Percentiles rank a stretch among this genome's conserved stretches.
phyloP scores from a whole-genome alignment of 2,888 invertebrate genomes.

The Drosophila maculinotata region DNA sequence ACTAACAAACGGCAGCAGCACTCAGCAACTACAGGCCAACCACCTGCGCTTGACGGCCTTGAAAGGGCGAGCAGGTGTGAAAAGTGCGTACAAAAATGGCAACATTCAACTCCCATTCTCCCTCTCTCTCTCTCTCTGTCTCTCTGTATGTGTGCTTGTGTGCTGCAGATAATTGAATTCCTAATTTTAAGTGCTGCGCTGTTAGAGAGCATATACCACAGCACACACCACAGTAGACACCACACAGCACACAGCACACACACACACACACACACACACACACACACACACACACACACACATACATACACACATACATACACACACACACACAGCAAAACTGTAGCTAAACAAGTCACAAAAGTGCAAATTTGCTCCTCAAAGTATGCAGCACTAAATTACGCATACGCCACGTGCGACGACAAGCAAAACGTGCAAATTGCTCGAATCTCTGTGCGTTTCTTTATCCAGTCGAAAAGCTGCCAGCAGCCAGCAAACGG shows the following conservation, averaged over 20 bases:
- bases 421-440: conserved; percentile 71
- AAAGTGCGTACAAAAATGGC: conserved; percentile 74
- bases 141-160: conserved; percentile 22
- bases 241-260: conserved; percentile 3
- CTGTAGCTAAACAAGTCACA: conserved; percentile 66
- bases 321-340: conserved; percentile 15
- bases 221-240: conserved; percentile 23
- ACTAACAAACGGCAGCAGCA: conserved; percentile 26
- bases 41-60: conserved; percentile 47
- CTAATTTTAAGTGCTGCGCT: conserved; percentile 78
- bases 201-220: conserved; percentile 42
- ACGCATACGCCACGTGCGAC: conserved; percentile 76
- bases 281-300: conserved; percentile 8
- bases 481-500: conserved; percentile 4
- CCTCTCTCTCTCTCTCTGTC: not conserved
- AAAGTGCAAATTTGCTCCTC: conserved; percentile 78
- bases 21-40: conserved; percentile 1
- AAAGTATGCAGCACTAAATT: conserved; percentile 81
- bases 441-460: conserved; percentile 32
- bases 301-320: conserved; percentile 6
- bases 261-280: conserved; percentile 6
- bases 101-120: conserved; percentile 23
- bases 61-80: conserved; percentile 72
- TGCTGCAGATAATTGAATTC: conserved; percentile 71
- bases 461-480: conserved; percentile 11